Evolutionary conservation across 2,113 vertebrate species (phyloP).

Genomic region (Neotragus pygmaeus): DNA sequence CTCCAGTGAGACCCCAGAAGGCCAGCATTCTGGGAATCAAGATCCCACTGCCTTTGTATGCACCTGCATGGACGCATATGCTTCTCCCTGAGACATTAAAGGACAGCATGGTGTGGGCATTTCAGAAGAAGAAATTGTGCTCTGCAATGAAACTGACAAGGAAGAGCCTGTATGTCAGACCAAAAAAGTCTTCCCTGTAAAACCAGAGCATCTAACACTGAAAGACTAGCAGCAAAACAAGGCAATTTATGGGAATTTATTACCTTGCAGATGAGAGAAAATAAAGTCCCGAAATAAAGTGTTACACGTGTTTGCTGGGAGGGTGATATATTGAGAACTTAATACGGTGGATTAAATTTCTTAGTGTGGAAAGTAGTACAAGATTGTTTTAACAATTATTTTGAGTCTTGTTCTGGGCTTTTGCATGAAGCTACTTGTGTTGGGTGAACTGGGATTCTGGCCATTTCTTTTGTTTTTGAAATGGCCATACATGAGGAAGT

Average conservation of each 20-base stretch:
- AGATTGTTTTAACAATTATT: not conserved
- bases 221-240: not conserved
- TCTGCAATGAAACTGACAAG: not conserved
- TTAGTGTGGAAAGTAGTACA: not conserved
- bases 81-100: not conserved
- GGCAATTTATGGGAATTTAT: not conserved
- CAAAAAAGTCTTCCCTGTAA: not conserved
- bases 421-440: not conserved
- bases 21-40: not conserved
- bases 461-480: not conserved
- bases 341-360: not conserved
- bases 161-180: not conserved
- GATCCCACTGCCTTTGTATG: not conserved
- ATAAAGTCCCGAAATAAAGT: not conserved
- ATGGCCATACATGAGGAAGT: not conserved
- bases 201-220: not conserved
- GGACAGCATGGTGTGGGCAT: not conserved
- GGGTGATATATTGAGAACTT: not conserved
- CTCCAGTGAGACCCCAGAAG: not conserved
- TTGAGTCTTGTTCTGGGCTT: not conserved
- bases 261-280: not conserved
- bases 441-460: not conserved
- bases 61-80: accelerated
- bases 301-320: not conserved
- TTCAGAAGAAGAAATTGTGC: not conserved